Conservation (phyloP, 2,888 invertebrate species). For the Lordiphosa andalusiaca region DNA sequence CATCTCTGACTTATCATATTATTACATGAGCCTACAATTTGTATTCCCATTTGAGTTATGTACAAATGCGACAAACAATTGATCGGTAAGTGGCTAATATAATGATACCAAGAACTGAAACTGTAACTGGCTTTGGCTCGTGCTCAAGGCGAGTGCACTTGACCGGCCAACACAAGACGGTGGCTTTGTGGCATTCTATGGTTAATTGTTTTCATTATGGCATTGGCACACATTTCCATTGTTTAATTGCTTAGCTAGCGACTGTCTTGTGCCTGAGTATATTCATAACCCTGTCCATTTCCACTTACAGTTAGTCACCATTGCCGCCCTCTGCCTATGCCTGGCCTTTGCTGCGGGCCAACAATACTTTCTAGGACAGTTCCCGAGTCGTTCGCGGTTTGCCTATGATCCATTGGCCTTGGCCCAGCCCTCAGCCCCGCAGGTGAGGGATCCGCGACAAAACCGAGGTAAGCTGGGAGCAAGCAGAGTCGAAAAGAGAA, state of each 20-base stretch:
- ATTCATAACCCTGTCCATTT: constrained; percentile 5
- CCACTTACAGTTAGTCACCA: constrained; percentile 73
- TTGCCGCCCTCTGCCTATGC: constrained; percentile 76
- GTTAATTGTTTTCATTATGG: constrained; percentile 67
- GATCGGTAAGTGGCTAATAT: constrained; percentile 22
- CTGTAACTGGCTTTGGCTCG: constrained; percentile 32
- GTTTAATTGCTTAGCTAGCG: constrained; percentile 61
- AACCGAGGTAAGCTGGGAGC: constrained; percentile 75
- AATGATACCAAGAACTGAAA: constrained; percentile 21
- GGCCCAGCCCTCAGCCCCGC: constrained; percentile 55
- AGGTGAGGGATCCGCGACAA: constrained; percentile 78
- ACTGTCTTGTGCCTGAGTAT: constrained; percentile 21
- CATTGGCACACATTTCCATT: constrained; percentile 72
- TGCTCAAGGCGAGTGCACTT: constrained; percentile 41
- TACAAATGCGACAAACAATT: neutral
- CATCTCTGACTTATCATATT: too few species aligned
- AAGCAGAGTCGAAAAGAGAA: neutral
- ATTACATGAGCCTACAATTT: too few species aligned
- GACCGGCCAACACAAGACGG: constrained; percentile 34
- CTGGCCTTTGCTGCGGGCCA: constrained; percentile 77
- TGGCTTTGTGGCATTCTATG: constrained; percentile 50
- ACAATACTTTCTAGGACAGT: constrained; percentile 74
- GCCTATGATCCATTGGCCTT: constrained; percentile 69
- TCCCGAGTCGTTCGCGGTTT: constrained; percentile 62
- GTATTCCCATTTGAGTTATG: too few species aligned